Evolutionary conservation across 92 coral and sea anemone species (phyloP), one percentile per base, ranked within the genome.

Genomic region (Umimayanthus chanpuru): DNA sequence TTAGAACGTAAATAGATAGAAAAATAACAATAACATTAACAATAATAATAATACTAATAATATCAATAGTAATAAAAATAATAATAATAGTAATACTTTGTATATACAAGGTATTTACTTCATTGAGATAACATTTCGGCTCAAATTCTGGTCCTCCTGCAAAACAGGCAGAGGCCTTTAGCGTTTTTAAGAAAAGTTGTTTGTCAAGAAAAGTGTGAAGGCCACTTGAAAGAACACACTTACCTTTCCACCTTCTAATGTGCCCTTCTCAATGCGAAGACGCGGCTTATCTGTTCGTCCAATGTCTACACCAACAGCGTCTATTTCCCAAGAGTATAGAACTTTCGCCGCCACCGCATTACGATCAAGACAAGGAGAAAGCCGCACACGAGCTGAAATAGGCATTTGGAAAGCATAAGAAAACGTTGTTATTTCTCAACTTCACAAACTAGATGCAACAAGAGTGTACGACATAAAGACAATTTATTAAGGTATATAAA

Each of bases 231-330:
- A 26, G 9, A 23, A 12, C 25, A n/a, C 76, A 53, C 85, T 23
- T 86, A 92, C 97, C 89, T 86, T 92, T 72, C 94, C 97, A 14
- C 93, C 97, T 53, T 18, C 14, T 40, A 94, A 81, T 4, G 88
- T 65, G 32, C 91, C 91, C 61, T 85, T 76, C 53, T 74, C 66
- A 44, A 94, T 94, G 8, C 43, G 26, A n/a, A 94, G 73, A 53
- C 91, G 47, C 23, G 97, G 88, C 44, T 89, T 86, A 68, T 94
- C 89, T 9, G 84, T 88, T 21, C 91, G 90, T 8, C 90, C 92
- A 21, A 94, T 77, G 26, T 89, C 87, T 18, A 94, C 66, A 9
- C 94, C 94, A 39, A 92, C 94, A 9, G 93, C 92, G 50, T 82
- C 88, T 36, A 94, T 88, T 65, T 92, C 94, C 97, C 97, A 94